These are phyloP conservation scores for Cartodere bifasciata DNA, from an alignment of 2,888 invertebrate genomes.

Conservation along the genomic window DNA sequence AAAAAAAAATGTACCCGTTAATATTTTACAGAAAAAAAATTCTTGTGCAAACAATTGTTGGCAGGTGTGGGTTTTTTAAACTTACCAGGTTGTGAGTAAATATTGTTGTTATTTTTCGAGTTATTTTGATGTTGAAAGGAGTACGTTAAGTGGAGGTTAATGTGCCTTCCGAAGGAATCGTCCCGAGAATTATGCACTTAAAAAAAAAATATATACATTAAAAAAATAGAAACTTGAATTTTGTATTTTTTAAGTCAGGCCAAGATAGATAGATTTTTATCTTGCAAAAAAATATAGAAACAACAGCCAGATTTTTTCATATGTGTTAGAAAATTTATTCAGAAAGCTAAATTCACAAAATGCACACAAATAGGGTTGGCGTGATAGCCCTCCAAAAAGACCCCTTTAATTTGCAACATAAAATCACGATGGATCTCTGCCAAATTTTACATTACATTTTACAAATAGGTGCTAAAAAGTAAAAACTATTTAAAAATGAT, in stretches of 20 bases:
- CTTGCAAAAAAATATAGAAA: too few species aligned
- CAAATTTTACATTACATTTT: too few species aligned
- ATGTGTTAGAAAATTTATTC: too few species aligned
- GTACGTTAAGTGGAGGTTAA: slow-evolving; percentile 79
- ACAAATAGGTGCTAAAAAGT: too few species aligned
- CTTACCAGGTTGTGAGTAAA: slow-evolving; percentile 29
- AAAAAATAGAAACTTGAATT: background rate
- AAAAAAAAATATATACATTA: slow-evolving; percentile 28
- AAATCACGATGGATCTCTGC: too few species aligned
- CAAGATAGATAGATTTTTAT: background rate
- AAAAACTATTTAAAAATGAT: too few species aligned
- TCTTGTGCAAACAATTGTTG: slow-evolving; percentile 2
- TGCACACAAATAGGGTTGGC: too few species aligned
- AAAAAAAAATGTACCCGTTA: slow-evolving; percentile 32
- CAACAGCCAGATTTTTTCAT: too few species aligned
- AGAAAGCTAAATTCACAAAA: too few species aligned
- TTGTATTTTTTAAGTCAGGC: background rate
- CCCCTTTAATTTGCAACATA: too few species aligned
- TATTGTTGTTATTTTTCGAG: slow-evolving; percentile 30
- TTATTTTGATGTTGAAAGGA: slow-evolving; percentile 68
- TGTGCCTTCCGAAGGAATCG: slow-evolving; percentile 69
- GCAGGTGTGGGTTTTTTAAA: too few species aligned
- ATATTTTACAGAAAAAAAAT: slow-evolving; percentile 9
- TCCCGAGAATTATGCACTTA: slow-evolving; percentile 54
- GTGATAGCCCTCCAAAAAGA: too few species aligned